Evolutionary conservation across 2,888 invertebrate species (phyloP), one percentile per base, ranked within the genome.

Genomic region (Vandiemenella viatica): DNA sequence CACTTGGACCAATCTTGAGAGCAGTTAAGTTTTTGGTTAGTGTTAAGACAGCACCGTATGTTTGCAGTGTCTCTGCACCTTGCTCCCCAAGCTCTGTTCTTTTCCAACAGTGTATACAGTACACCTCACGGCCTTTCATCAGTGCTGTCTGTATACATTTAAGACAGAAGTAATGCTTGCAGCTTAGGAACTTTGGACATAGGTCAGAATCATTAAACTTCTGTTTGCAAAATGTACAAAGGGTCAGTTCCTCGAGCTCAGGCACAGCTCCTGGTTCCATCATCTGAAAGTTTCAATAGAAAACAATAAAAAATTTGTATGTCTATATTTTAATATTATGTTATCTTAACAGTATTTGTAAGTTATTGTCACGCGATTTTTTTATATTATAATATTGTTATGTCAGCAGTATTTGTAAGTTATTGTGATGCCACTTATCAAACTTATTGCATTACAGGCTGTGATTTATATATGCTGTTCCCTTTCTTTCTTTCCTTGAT

Each of bases 141-240:
- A 82, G 69, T 60, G 74, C 75, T 56, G 76, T 74, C 61, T 79
- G 77, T 64, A 80, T 77, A 67, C 83, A 83, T 62, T 79, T 76
- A 65, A 83, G 71, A 65, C 83, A 83, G 67, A 83, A 83, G 67
- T 80, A 79, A 65, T 83, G 83, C 63, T 81, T 79, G 71, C 83
- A 83, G 57, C 78, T 75, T 58, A 83, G 73, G 65, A 80, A 68
- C 65, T 83, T 83, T 53, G 83, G 83, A 62, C 76, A 74, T 62
- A 78, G 77, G 64, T 82, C 81, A 53, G 71, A 70, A 59, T 81
- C 80, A 67, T 82, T 82, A 71, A 80, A 83, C 64, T 78, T 76
- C 65, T 77, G 75, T 68, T 80, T 79, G 72, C 83, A 83, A 64
- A 76, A 79, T 61, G 80, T 79, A 73, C 86, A 81, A 61, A 78